Base-by-base conservation (phyloP, 64 coral and sea anemone genomes). In the Anthopleura sola region DNA sequence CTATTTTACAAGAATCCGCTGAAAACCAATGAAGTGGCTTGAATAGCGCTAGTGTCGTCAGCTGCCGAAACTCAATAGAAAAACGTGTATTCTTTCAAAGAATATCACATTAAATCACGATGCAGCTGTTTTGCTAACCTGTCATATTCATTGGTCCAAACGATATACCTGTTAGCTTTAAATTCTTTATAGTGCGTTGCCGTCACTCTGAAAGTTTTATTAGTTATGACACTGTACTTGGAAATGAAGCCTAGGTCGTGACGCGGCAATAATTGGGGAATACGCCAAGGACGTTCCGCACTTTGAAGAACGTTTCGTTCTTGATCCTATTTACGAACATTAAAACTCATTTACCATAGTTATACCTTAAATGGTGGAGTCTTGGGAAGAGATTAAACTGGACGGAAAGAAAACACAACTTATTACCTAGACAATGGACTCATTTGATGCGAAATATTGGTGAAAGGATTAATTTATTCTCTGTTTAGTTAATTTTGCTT, bases 401-500 rank as follows among this genome's bases (percentile, higher is more conserved):
- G 78, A 29, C 57, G 47, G 47, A 55, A 71, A 85, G 68, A 80
- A 80, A 91, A 86, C 75, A 78, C 51, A 37, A 82, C 24, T 32
- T 80, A 64, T 91, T 55, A 91, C 36, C 44, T 20, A 93, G 68
- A 93, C 90, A 97, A 97, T 87, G 60, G 84, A 83, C 58, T 81
- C 86, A 87, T 93, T 97, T 92, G 87, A 80, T 84, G 82, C 48
- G 90, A 97, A 97, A 97, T 80, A 97, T 92, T 93, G 92, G 62
- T 93, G 56, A 97, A 90, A 81, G 87, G 90, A 89, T 97, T 97
- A 93, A 97, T 97, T 92, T 97, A 80, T 68, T 83, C 77, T 84
- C 83, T 97, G 90, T 97, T 97, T 97, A 90, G 94, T 87, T 97
- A 97, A 92, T 97, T 82, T 86, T 87, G 39, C 62, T 49, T 87